Evolutionary conservation across 2,797 vertebrate genomes (phyloP), one percentile per base, ranked within the genome.

Genomic region (Presbytis comata): DNA sequence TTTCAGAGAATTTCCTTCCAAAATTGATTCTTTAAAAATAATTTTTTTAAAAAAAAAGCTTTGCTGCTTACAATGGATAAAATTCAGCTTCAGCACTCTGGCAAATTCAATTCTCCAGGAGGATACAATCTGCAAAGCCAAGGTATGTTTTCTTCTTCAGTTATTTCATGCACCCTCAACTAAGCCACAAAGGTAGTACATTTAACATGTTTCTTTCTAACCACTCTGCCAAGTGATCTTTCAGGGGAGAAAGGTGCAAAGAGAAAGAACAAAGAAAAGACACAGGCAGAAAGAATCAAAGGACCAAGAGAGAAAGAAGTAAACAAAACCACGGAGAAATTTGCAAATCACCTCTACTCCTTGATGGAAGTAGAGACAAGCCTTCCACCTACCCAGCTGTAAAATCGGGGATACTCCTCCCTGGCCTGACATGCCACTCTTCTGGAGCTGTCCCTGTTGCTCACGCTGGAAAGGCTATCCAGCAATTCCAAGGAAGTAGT

Each of bases 1-100:
- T 70, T n/a, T 95, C 39, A 61, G 78, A 97, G 90, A 91, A 82
- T 82, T 89, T 84, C 36, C 87, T 97, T 93, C 33, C 72, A 85
- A 93, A 92, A 90, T 36, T 26, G 8, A 39, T 30, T 85, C 84
- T 91, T 80, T 55, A 85, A 94, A 92, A 92, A 89, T 46, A 90
- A 61, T 59, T 59, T 39, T 16, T 14, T 33, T 0, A 3, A 44
- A 12, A 12, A 33, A 75, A 91, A 91, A 78, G 9, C 50, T 61
- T 55, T 48, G 2, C 78, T 91, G 84, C 59, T 93, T 80, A 78
- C n/a, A 87, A 83, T 28, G 11, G 41, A 70, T 82, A 93, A 95
- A 88, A 93, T 22, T 91, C 61, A 46, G 55, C 33, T 86, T 85
- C n/a, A 39, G 74, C 28, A 28, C 64, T 79, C 93, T 70, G 22